These are phyloP conservation scores for Accipiter virgatus DNA, from an alignment of 2,113 vertebrate genomes.

Conservation along the genomic window DNA sequence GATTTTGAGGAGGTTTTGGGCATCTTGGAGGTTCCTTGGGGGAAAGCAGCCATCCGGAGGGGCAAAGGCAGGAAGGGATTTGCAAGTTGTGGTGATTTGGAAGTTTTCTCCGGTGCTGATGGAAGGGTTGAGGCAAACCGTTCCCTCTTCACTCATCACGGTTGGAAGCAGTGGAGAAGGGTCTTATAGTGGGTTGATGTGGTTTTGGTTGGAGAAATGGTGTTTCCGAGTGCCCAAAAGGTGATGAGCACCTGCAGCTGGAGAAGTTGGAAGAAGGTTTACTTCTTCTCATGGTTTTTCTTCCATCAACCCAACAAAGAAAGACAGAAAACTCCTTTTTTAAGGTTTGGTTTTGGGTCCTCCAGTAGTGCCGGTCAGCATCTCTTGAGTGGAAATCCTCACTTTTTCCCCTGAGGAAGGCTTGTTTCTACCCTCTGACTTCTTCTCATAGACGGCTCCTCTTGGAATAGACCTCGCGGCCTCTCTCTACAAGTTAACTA, in stretches of 20 bases:
- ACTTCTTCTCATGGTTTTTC: background rate
- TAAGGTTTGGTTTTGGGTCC: background rate
- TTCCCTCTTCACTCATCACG: background rate
- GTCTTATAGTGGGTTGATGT: background rate
- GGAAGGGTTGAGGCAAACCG: fast-evolving
- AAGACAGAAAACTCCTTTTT: background rate
- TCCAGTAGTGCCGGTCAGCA: background rate
- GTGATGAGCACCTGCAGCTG: background rate
- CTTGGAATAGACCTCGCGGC: background rate
- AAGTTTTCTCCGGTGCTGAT: background rate
- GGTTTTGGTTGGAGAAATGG: background rate
- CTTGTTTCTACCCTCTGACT: background rate
- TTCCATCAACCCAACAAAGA: background rate
- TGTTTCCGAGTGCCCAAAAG: background rate
- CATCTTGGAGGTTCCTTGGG: background rate
- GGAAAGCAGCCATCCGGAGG: fast-evolving
- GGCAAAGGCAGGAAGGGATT: background rate
- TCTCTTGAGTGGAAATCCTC: background rate
- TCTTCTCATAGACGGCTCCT: background rate
- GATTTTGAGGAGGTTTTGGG: background rate
- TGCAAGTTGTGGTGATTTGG: fast-evolving
- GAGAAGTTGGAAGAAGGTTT: background rate
- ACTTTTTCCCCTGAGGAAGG: background rate
- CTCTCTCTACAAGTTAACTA: background rate
- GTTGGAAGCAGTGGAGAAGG: background rate